A percentile compares a stretch with the other conserved stretches of the same genome.
phyloP scores from a whole-genome alignment of 2,888 invertebrate species.

The Octonoba sinensis region DNA sequence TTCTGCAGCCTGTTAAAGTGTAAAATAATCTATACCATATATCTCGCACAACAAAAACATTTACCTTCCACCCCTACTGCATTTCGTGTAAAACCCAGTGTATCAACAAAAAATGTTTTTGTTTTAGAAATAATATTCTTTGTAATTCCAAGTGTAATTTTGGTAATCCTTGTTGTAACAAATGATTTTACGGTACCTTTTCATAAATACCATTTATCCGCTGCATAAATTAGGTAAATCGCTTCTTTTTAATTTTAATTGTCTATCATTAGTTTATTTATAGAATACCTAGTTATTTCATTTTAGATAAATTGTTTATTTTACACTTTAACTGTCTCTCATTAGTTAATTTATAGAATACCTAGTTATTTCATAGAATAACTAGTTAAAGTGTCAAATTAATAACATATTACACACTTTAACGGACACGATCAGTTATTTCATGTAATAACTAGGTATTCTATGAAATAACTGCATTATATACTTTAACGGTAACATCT shows the following conservation, averaged over 20 bases:
- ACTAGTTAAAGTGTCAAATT: conserved; percentile 42
- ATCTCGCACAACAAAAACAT: too few relatives aligned
- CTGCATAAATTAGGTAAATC: conserved; percentile 55
- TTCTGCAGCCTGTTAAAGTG: too few relatives aligned
- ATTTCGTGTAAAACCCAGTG: conserved; percentile 51
- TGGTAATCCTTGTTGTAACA: conserved; percentile 41
- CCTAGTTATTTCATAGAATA: too few relatives aligned
- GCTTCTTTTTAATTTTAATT: conserved; percentile 50
- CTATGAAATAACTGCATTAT: conserved; percentile 56
- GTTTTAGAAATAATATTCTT: conserved; percentile 39
- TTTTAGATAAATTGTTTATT: too few relatives aligned
- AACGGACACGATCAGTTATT: conserved; percentile 59
- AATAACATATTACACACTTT: conserved; percentile 56
- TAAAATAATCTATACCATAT: too few relatives aligned
- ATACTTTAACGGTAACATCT: conserved; percentile 52
- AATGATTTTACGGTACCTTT: conserved; percentile 49
- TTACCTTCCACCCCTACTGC: too few relatives aligned
- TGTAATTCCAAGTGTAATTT: conserved; percentile 36
- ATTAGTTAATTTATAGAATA: too few relatives aligned
- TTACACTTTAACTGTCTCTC: too few relatives aligned
- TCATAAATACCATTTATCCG: conserved; percentile 52
- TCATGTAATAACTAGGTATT: conserved; percentile 54
- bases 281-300: too few relatives aligned
- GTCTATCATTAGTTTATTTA: conserved; percentile 28
- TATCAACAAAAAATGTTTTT: conserved; percentile 51